These are phyloP conservation scores for Catonia carolina DNA, from an alignment of 2,888 invertebrate genomes.

Conservation along the genomic window DNA sequence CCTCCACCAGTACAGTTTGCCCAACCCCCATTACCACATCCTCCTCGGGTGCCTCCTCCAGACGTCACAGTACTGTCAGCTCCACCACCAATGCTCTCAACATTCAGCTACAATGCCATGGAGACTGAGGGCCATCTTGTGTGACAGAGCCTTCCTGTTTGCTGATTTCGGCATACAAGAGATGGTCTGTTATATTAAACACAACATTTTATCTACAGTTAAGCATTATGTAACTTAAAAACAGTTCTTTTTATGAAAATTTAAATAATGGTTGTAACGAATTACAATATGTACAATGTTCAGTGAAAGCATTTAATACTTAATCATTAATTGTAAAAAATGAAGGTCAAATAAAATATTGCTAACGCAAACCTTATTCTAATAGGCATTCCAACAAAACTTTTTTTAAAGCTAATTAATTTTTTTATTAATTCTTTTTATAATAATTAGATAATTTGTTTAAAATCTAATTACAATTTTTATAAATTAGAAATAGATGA, in stretches of 20 bases:
- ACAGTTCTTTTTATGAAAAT: background rate
- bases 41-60: slow-evolving; percentile 40
- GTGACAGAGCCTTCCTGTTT: slow-evolving; percentile 30
- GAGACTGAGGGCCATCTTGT: slow-evolving; percentile 38
- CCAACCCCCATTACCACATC: slow-evolving; percentile 42
- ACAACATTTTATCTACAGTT: background rate
- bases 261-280: background rate
- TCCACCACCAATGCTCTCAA: slow-evolving; percentile 32
- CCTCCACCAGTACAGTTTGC: slow-evolving; percentile 66
- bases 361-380: too few relatives aligned
- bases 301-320: too few relatives aligned
- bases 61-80: slow-evolving; percentile 35
- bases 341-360: too few relatives aligned
- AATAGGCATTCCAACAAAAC: too few relatives aligned
- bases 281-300: background rate
- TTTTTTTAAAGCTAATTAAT: too few relatives aligned
- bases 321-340: too few relatives aligned
- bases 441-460: too few relatives aligned
- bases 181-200: slow-evolving; percentile 4
- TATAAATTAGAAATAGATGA: too few relatives aligned
- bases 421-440: too few relatives aligned
- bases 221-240: slow-evolving; percentile 5
- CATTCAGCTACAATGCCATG: slow-evolving; percentile 32
- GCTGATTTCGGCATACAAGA: slow-evolving; percentile 20
- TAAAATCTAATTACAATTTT: too few relatives aligned